These are phyloP conservation scores for Melanocharis versteri DNA, from an alignment of 2,113 vertebrate species.

Conservation along the genomic window DNA sequence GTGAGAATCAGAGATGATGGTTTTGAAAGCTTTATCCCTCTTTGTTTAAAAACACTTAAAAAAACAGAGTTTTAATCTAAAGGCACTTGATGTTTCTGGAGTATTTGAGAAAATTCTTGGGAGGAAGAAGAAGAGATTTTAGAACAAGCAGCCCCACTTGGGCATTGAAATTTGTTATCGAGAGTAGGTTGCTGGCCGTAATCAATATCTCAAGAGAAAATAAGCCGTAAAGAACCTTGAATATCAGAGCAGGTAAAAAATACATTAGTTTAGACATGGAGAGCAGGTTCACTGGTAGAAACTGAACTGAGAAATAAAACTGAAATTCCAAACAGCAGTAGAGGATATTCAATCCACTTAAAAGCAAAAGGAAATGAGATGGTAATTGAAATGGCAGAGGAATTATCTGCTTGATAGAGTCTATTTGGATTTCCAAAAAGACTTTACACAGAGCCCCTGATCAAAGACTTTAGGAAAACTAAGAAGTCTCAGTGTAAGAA, in stretches of 20 bases:
- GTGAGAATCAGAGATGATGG: not conserved
- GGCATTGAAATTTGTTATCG: not conserved
- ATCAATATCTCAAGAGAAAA: not conserved
- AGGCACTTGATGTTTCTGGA: not conserved
- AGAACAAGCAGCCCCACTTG: not conserved
- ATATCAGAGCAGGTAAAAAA: not conserved
- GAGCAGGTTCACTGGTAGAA: not conserved
- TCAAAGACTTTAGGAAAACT: not conserved
- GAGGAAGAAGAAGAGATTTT: not conserved
- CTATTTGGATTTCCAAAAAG: not conserved
- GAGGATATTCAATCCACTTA: not conserved
- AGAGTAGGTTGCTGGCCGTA: not conserved
- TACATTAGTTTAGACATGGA: not conserved
- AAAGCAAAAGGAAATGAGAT: conserved; percentile 5
- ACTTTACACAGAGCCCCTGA: not conserved
- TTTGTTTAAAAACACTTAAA: not conserved
- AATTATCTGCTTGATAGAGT: not conserved
- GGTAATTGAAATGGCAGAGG: not conserved
- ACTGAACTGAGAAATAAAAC: not conserved
- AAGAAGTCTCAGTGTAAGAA: not conserved
- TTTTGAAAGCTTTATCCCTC: not conserved
- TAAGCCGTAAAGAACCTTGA: not conserved
- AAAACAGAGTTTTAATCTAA: not conserved
- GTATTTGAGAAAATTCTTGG: not conserved
- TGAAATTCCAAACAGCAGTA: not conserved